Conservation (phyloP, 2,888 invertebrate genomes). For the Athripsodes cinereus region DNA sequence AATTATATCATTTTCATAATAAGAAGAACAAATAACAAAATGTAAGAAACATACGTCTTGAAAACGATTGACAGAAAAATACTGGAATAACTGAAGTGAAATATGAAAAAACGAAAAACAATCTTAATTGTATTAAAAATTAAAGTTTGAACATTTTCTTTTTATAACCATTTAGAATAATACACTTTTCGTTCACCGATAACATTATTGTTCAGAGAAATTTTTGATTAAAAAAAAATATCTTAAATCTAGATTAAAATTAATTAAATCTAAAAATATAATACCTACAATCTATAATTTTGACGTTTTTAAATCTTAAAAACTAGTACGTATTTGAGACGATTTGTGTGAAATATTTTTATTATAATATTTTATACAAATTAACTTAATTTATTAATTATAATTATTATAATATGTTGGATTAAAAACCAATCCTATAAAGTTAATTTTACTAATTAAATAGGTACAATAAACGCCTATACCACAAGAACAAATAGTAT, state of each 20-base stretch:
- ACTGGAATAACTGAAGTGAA: too few relatives aligned
- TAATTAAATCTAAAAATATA: neutral
- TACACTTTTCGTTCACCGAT: neutral
- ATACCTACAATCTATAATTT: conserved; percentile 24
- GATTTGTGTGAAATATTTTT: conserved; percentile 26
- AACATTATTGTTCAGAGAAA: neutral
- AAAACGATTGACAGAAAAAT: too few relatives aligned
- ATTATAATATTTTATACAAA: conserved; percentile 4
- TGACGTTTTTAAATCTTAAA: conserved; percentile 29
- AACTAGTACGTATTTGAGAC: conserved; percentile 33
- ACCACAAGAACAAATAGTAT: conserved; percentile 2
- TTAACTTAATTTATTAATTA: neutral
- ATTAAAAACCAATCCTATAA: neutral
- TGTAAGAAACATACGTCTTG: too few relatives aligned
- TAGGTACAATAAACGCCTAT: conserved; percentile 5
- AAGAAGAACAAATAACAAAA: too few relatives aligned
- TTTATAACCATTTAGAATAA: neutral
- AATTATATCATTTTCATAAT: too few relatives aligned
- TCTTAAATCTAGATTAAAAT: neutral
- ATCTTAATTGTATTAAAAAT: neutral
- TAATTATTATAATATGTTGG: neutral
- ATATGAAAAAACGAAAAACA: neutral
- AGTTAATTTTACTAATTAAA: neutral
- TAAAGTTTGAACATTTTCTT: neutral
- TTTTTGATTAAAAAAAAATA: neutral